Conservation (phyloP, 2,113 vertebrate species). For the Cynoglossus semilaevis region DNA sequence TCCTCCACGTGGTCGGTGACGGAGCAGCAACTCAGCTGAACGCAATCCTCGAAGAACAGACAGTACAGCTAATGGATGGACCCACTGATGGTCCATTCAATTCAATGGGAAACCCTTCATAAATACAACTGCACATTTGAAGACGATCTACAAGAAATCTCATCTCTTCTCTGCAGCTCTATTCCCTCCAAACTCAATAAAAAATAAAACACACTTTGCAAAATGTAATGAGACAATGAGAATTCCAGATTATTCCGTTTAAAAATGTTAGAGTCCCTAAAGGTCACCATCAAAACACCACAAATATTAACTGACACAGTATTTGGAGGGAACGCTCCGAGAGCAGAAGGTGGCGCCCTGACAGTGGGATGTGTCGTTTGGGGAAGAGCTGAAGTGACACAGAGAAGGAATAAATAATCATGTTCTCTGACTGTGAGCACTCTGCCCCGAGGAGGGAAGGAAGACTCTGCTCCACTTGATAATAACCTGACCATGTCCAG, state of each 20-base stretch:
- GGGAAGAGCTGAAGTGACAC: conserved; percentile 30
- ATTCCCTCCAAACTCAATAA: too few relatives aligned
- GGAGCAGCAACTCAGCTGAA: too few relatives aligned
- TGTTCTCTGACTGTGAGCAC: conserved; percentile 24
- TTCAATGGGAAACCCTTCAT: conserved; percentile 14
- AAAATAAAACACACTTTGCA: too few relatives aligned
- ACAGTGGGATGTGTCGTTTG: conserved; percentile 8
- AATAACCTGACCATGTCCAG: conserved; percentile 39
- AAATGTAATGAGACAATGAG: not conserved
- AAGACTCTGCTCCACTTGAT: conserved; percentile 42
- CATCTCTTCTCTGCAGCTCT: conserved; percentile 7
- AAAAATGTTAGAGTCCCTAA: too few relatives aligned
- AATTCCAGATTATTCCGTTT: conserved; percentile 6
- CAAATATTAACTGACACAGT: conserved; percentile 20
- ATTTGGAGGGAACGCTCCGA: conserved; percentile 14
- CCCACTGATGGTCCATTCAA: too few relatives aligned
- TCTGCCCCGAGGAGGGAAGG: conserved; percentile 12
- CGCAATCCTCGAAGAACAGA: not conserved
- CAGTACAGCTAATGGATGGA: not conserved
- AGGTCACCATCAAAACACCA: too few relatives aligned
- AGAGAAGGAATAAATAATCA: conserved; percentile 32
- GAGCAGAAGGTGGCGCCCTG: conserved; percentile 20
- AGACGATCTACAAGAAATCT: not conserved
- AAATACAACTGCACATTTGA: conserved; percentile 9
- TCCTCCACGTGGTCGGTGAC: not conserved